Evolutionary conservation across 2,797 vertebrate genomes (phyloP).

Genomic region (Sebastes iracundus): DNA sequence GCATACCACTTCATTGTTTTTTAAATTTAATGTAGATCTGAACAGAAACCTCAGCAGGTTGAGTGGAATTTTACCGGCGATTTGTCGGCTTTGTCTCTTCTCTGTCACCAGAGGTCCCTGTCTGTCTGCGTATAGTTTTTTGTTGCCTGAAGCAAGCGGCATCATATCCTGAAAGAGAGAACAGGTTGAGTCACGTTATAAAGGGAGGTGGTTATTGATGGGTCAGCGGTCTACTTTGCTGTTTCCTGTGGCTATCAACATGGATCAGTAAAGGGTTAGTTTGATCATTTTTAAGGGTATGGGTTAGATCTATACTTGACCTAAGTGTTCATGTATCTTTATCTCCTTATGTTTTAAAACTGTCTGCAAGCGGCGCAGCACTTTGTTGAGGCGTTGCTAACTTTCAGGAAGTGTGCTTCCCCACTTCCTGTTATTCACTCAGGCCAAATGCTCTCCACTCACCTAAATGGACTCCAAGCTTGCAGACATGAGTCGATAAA

Average conservation of each 20-base stretch:
- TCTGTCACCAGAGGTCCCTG: constrained; percentile 64
- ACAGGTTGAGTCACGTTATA: constrained; percentile 5
- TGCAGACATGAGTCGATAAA: constrained; percentile 8
- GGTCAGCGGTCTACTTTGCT: neutral
- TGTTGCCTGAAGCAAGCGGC: neutral
- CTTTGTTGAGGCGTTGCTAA: constrained; percentile 6
- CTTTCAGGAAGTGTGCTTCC: constrained; percentile 21
- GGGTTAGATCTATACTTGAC: neutral
- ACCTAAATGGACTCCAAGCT: constrained; percentile 13
- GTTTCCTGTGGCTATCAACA: neutral
- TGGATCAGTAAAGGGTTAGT: neutral
- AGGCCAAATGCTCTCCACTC: constrained; percentile 7
- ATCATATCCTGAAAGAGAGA: constrained; percentile 27
- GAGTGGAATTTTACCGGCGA: constrained; percentile 41
- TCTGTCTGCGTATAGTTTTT: constrained; percentile 26
- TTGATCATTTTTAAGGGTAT: neutral
- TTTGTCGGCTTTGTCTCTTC: constrained; percentile 10
- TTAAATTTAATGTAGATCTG: neutral
- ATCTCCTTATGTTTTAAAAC: neutral
- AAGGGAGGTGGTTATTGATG: constrained; percentile 1
- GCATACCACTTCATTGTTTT: neutral
- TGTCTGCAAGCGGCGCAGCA: neutral
- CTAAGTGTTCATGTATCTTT: neutral
- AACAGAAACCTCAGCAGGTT: neutral
- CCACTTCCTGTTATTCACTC: constrained; percentile 45